Evolutionary conservation across 2,888 invertebrate species (phyloP), one percentile per base, ranked within the genome.

Genomic region (Acronicta psi): DNA sequence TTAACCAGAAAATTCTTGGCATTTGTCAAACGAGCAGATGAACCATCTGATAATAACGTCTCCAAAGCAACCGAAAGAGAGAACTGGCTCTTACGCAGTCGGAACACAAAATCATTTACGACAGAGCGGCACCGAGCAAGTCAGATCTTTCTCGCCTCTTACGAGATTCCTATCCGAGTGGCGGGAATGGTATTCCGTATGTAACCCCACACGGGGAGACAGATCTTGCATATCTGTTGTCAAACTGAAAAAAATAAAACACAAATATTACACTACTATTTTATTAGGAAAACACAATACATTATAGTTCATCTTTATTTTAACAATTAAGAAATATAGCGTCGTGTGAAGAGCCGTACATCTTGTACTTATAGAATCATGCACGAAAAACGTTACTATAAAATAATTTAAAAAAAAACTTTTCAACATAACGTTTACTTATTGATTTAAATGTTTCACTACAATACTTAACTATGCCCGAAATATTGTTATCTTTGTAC

Each of bases 261-360:
- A 25, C 86, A 79, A 78, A 68, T 82, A 34, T 76, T 79, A 70
- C 89, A 87, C 91, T 92, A 92, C 90, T 74, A 84, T 84, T 92
- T 90, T 92, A 93, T 92, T 92, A 93, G 87, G 90, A 91, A 92
- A 92, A 93, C 92, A 91, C 92, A 91, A 89, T 92, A 89, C 91
- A 89, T 89, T 86, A 89, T 88, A 90, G 70, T 89, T 87, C 79
- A 89, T 89, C 77, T 88, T 86, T 87, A 90, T 88, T 85, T 80
- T 89, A 92, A 92, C 89, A 91, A 91, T 87, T 83, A 89, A 86
- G 84, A 88, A 82, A 87, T 83, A 86, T 79, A 85, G 84, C 84
- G 83, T 85, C 85, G 85, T 77, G 81, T 82, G 73, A 84, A 83
- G 80, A 80, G 73, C 72, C 74, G 91, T 91, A 90, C 90, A 68